Base-by-base conservation (phyloP, 2,113 vertebrate genomes). In the Brienomyrus longianalis region DNA sequence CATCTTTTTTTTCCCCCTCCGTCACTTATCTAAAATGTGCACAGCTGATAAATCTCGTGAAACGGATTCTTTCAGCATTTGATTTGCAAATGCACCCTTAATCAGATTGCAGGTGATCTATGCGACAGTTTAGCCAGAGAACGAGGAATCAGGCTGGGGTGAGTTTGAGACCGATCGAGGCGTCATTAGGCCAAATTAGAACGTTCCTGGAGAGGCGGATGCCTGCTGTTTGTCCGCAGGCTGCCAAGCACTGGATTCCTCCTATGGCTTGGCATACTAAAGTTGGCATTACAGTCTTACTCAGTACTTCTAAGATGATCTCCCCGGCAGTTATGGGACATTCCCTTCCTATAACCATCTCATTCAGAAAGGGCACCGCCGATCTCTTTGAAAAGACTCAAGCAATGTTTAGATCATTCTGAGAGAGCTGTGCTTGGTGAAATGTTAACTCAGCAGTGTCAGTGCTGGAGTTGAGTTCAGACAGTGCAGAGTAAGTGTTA, bases 21-120 rank as follows among this genome's bases (percentile, higher is more conserved):
- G 27, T 23, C 13, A 19, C 50, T 83, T 83, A 89, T 83, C 74
- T 54, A 54, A 89, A 89, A 83, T 47, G 51, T 47, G 56, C 56
- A 56, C 51, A 54, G 85, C 85, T 88, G 56, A 66, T 88, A 88
- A 66, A 66, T 88, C 35, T 88, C 8, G 15, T 15, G 85, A 51
- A 87, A 54, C 85, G 51, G 56, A 66, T 62, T 88, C 31, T 88
- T 88, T 88, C 87, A 66, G 35, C 87, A 23, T 66, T 43, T 62
- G 56, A 88, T 62, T 88, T 47, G 50, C 54, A 88, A 88, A 88
- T 88, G 87, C 87, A 88, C 31, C 39, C 87, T 15, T 88, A 56
- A 83, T 83, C 50, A 89, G 50, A 80, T 89, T 43, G 51, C 19
- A 47, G 66, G 88, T 89, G 31, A 89, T 80, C 3, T 83, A 89